These are phyloP conservation scores for Ciconia boyciana DNA, from an alignment of 2,113 vertebrate species.

Conservation along the genomic window DNA sequence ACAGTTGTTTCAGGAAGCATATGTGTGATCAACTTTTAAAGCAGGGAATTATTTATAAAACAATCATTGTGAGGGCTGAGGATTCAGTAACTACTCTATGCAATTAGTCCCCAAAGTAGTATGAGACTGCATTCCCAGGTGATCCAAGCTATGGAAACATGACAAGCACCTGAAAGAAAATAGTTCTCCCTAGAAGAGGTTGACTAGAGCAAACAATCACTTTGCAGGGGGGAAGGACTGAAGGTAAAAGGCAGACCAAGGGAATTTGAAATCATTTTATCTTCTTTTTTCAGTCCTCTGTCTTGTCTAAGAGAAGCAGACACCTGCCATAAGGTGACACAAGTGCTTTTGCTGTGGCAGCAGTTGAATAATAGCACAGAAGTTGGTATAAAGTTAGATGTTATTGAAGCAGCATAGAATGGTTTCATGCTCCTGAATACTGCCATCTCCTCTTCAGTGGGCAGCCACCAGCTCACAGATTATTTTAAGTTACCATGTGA, in stretches of 20 bases:
- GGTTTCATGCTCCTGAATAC: background rate
- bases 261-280: background rate
- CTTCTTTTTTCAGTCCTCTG: background rate
- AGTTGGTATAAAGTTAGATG: background rate
- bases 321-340: background rate
- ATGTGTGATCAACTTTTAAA: background rate
- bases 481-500: background rate
- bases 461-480: background rate
- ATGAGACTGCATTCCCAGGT: background rate
- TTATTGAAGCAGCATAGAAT: background rate
- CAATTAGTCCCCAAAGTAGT: background rate
- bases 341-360: background rate
- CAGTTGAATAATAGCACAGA: background rate
- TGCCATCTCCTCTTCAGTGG: background rate
- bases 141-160: background rate
- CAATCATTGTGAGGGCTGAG: background rate
- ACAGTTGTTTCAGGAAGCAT: background rate
- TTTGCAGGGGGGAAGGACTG: background rate
- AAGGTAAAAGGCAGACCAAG: background rate
- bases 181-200: background rate
- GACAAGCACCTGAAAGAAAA: background rate
- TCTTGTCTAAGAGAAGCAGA: background rate
- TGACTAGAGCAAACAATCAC: background rate
- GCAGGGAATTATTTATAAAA: background rate
- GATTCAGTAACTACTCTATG: background rate